Percentiles rank a stretch among this genome's conserved stretches.
Conservation (phyloP, 2,888 invertebrate genomes). For the Volucella inanis region DNA sequence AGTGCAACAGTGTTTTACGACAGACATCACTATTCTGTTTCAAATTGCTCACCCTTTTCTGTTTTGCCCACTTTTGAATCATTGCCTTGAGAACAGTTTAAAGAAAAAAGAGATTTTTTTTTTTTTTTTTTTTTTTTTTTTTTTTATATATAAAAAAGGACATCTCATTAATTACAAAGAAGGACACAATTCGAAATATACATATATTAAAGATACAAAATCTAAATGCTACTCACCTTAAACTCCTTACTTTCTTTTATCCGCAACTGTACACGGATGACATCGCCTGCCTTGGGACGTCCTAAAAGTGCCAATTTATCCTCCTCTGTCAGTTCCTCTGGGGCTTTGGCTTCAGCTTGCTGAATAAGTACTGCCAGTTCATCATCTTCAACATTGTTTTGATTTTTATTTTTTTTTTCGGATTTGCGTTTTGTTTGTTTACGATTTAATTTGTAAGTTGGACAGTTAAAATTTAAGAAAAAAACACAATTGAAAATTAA, state of each 20-base stretch:
- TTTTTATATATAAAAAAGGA: no score
- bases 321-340: conserved; percentile 89
- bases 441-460: conserved; percentile 22
- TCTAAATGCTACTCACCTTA: conserved; percentile 87
- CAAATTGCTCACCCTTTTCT: conserved; percentile 62
- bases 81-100: conserved; percentile 52
- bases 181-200: background rate
- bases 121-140: background rate
- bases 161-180: background rate
- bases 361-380: conserved; percentile 86
- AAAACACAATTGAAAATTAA: conserved; percentile 35
- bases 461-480: conserved; percentile 12
- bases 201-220: background rate
- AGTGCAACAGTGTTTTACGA: conserved; percentile 36
- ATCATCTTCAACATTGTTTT: conserved; percentile 80
- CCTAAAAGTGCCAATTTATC: conserved; percentile 95
- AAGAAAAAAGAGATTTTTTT: background rate
- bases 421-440: conserved; percentile 7
- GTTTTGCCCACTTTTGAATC: conserved; percentile 52
- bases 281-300: conserved; percentile 94
- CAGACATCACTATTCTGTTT: conserved; percentile 50
- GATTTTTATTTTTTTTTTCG: conserved; percentile 14
- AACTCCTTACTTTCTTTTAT: conserved; percentile 99
- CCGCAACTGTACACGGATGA: conserved; percentile 92
- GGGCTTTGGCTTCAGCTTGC: conserved; percentile 86